Conservation (phyloP, 2,888 invertebrate species). For the Oscheius sp. region DNA sequence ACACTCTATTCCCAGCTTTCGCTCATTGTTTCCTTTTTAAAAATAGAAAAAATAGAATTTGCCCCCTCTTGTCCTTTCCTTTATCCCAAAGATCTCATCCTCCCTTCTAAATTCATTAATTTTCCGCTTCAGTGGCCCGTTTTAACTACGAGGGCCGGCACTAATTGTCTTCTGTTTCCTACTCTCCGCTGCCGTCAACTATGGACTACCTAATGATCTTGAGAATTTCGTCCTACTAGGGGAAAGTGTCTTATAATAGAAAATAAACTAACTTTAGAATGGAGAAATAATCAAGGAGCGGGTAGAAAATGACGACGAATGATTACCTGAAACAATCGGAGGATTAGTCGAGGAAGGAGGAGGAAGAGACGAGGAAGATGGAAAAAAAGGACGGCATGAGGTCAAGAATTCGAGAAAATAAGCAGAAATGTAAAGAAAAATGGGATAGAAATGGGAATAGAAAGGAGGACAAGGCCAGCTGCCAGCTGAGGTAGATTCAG, state of each 20-base stretch:
- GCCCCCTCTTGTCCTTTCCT: not conserved
- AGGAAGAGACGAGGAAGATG: not conserved
- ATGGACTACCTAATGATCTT: too few relatives aligned
- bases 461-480: too few relatives aligned
- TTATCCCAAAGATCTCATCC: not conserved
- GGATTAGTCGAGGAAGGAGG: not conserved
- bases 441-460: too few relatives aligned
- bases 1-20: not conserved
- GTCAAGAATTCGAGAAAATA: too few relatives aligned
- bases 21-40: not conserved
- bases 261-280: not conserved
- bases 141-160: too few relatives aligned
- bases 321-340: not conserved
- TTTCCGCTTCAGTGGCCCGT: not conserved
- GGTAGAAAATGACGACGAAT: not conserved
- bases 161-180: not conserved
- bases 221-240: too few relatives aligned
- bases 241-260: not conserved
- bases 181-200: not conserved
- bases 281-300: not conserved
- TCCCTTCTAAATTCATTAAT: conserved; percentile 3
- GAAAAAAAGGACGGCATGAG: not conserved
- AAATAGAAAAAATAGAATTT: not conserved
- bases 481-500: too few relatives aligned
- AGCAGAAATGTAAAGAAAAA: not conserved